These are phyloP conservation scores for Helicoverpa armigera DNA, from an alignment of 1,140 invertebrate species.

Conservation along the genomic window DNA sequence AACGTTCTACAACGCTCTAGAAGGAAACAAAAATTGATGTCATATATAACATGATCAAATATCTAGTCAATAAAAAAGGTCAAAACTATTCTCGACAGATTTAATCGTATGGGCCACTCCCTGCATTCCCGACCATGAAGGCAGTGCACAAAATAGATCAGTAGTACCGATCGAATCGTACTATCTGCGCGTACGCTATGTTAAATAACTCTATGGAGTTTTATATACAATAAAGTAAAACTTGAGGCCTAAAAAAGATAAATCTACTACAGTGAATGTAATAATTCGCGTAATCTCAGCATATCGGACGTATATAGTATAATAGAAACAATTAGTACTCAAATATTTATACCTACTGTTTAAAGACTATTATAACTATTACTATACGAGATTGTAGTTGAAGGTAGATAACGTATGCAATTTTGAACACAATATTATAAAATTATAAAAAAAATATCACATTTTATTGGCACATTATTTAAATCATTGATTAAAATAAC, in stretches of 20 bases:
- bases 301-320: conserved; percentile 23
- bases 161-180: no score
- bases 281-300: conserved; percentile 44
- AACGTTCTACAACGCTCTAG: no score
- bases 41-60: no score
- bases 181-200: no score
- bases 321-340: conserved; percentile 39
- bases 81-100: no score
- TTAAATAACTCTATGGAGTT: no score
- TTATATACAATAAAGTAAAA: not conserved
- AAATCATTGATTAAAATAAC: no score
- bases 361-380: conserved; percentile 46
- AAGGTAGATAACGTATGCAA: conserved; percentile 24
- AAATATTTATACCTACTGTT: conserved; percentile 46
- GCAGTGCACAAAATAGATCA: no score
- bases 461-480: not conserved
- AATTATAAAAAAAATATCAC: not conserved
- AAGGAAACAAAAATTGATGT: no score
- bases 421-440: not conserved
- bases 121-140: no score
- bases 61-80: no score
- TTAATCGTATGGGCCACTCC: no score
- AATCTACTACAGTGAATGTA: not conserved
- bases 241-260: not conserved
- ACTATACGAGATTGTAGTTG: conserved; percentile 10